These are phyloP conservation scores for Drosophila nr. perissopoda DNA, from an alignment of 2,888 invertebrate genomes.

Conservation along the genomic window DNA sequence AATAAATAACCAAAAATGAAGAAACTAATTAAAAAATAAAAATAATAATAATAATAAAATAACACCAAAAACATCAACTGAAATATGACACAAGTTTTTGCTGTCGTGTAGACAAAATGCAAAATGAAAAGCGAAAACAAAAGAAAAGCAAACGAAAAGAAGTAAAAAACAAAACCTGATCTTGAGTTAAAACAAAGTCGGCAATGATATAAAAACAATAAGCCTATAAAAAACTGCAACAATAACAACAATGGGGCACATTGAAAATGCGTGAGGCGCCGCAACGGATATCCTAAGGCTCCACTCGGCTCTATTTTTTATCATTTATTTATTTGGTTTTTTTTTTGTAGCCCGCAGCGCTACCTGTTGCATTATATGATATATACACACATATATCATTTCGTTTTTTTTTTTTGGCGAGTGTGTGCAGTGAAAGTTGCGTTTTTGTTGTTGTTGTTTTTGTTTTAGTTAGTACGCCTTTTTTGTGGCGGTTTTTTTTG, in stretches of 20 bases:
- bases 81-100: constrained; percentile 68
- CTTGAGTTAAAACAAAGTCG: constrained; percentile 53
- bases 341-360: constrained; percentile 37
- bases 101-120: constrained; percentile 52
- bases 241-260: constrained; percentile 36
- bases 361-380: constrained; percentile 55
- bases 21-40: constrained; percentile 52
- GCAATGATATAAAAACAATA: constrained; percentile 59
- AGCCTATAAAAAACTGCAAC: constrained; percentile 39
- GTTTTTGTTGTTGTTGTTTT: constrained; percentile 18
- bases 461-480: constrained; percentile 12
- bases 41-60: constrained; percentile 9
- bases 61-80: constrained; percentile 22
- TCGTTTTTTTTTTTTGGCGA: constrained; percentile 23
- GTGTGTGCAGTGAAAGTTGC: constrained; percentile 63
- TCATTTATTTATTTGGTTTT: neutral
- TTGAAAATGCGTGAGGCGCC: constrained; percentile 41
- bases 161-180: constrained; percentile 40
- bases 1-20: constrained; percentile 25
- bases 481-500: constrained; percentile 27
- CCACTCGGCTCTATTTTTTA: neutral
- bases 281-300: constrained; percentile 67
- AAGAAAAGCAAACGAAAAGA: constrained; percentile 43
- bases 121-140: constrained; percentile 67
- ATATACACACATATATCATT: constrained; percentile 4